These are phyloP conservation scores for Carettochelys insculpta DNA, from an alignment of 2,113 vertebrate species.

Conservation along the genomic window DNA sequence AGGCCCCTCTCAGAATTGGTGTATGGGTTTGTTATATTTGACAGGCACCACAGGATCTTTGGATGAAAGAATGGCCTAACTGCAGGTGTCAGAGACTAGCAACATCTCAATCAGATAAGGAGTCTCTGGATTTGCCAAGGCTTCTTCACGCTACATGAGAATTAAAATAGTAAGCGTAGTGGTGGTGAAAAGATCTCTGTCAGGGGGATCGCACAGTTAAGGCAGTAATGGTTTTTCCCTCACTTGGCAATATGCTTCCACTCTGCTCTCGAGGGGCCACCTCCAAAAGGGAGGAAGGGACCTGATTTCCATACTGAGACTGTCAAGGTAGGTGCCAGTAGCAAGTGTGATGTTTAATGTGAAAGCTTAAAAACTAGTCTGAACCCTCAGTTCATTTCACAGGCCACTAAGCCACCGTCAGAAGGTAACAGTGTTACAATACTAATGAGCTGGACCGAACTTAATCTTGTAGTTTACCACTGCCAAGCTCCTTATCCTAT, in stretches of 20 bases:
- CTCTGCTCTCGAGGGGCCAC: accelerated
- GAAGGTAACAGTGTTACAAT: slow-evolving; percentile 6
- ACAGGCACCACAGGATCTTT: not conserved
- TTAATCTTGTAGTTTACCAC: not conserved
- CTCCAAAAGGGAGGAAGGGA: not conserved
- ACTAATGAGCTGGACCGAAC: not conserved
- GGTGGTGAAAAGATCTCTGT: not conserved
- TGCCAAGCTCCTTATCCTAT: not conserved
- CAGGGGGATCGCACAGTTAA: not conserved
- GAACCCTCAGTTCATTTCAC: not conserved
- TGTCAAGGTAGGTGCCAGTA: accelerated
- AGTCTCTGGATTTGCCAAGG: not conserved
- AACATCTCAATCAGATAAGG: not conserved
- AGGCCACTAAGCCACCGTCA: not conserved
- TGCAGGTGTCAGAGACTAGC: not conserved
- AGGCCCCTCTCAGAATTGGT: not conserved
- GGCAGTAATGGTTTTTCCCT: not conserved
- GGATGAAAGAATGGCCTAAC: not conserved
- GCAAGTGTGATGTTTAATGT: slow-evolving; percentile 10
- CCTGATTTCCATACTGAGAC: not conserved
- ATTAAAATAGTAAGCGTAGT: not conserved
- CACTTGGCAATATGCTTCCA: accelerated
- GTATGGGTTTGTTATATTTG: not conserved
- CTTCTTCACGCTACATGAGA: not conserved
- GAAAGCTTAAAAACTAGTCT: slow-evolving; percentile 18